Percentiles rank a stretch among this genome's conserved stretches.
Evolutionary conservation across 1,140 invertebrate species (phyloP).

Genomic region (Thaumetopoea pityocampa): DNA sequence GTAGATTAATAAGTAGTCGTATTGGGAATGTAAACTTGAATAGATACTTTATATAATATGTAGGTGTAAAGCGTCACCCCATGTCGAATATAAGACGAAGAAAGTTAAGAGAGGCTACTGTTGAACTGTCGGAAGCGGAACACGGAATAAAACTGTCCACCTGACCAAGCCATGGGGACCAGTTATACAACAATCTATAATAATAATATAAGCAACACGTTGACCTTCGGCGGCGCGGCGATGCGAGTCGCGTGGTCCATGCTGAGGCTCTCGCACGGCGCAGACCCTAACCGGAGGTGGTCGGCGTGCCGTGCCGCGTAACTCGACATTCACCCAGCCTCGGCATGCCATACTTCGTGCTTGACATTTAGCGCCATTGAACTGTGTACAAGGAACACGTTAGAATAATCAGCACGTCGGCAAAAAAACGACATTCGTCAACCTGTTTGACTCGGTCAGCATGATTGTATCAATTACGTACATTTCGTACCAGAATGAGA

Average conservation of each 20-base stretch:
- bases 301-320: slow-evolving; percentile 18
- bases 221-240: slow-evolving; percentile 41
- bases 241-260: slow-evolving; percentile 10
- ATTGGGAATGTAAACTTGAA: no score
- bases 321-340: slow-evolving; percentile 48
- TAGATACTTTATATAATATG: no score
- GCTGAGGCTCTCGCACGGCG: not conserved
- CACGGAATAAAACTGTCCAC: slow-evolving; percentile 40
- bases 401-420: slow-evolving; percentile 7
- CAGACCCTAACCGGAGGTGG: slow-evolving; percentile 10
- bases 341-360: slow-evolving; percentile 20
- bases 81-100: slow-evolving; percentile 44
- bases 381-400: slow-evolving; percentile 20
- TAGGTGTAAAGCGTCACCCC: slow-evolving; percentile 6
- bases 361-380: slow-evolving; percentile 35
- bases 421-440: slow-evolving; percentile 13
- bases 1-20: no score
- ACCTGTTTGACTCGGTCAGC: slow-evolving; percentile 1
- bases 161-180: slow-evolving; percentile 54
- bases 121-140: slow-evolving; percentile 59
- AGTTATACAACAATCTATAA: slow-evolving; percentile 56
- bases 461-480: not conserved
- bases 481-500: no score
- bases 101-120: slow-evolving; percentile 39
- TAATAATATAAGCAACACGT: slow-evolving; percentile 35